Percentiles rank a stretch among this genome's conserved stretches.
Evolutionary conservation across 2,797 vertebrate genomes (phyloP).

Genomic region (Melanotaenia trifasciata): DNA sequence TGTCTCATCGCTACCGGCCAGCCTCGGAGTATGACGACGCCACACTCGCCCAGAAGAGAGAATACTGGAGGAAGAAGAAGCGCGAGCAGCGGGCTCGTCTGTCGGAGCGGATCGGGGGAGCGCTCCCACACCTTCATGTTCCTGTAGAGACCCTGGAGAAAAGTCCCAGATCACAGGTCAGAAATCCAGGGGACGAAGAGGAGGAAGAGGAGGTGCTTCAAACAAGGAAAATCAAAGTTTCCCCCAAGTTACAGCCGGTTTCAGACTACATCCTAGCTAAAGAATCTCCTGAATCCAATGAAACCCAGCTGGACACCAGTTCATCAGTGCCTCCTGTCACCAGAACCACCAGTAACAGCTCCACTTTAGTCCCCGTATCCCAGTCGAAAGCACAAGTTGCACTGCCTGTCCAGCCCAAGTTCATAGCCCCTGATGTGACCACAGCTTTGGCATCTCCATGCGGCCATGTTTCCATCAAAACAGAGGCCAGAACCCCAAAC

Average conservation of each 20-base stretch:
- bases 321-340: slow-evolving; percentile 73
- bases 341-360: slow-evolving; percentile 63
- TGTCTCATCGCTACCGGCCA: slow-evolving; percentile 75
- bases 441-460: slow-evolving; percentile 25
- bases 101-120: slow-evolving; percentile 52
- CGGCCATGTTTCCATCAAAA: slow-evolving; percentile 31
- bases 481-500: slow-evolving; percentile 32
- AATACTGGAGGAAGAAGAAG: slow-evolving; percentile 87
- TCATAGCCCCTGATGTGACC: slow-evolving; percentile 27
- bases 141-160: not conserved
- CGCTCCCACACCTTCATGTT: slow-evolving; percentile 3
- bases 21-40: slow-evolving; percentile 79
- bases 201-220: slow-evolving; percentile 68
- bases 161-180: slow-evolving; percentile 13
- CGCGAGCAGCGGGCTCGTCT: slow-evolving; percentile 84
- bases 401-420: slow-evolving; percentile 52
- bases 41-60: slow-evolving; percentile 82
- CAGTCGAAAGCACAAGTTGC: slow-evolving; percentile 47
- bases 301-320: slow-evolving; percentile 50
- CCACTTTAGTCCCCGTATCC: slow-evolving; percentile 47
- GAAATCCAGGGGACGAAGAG: slow-evolving; percentile 16
- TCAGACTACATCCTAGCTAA: slow-evolving; percentile 43
- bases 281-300: slow-evolving; percentile 45
- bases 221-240: slow-evolving; percentile 57
- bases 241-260: slow-evolving; percentile 48